A percentile compares a stretch with the other conserved stretches of the same genome.
Conservation (phyloP, 2,888 invertebrate species). For the Dichetophora obliterata region DNA sequence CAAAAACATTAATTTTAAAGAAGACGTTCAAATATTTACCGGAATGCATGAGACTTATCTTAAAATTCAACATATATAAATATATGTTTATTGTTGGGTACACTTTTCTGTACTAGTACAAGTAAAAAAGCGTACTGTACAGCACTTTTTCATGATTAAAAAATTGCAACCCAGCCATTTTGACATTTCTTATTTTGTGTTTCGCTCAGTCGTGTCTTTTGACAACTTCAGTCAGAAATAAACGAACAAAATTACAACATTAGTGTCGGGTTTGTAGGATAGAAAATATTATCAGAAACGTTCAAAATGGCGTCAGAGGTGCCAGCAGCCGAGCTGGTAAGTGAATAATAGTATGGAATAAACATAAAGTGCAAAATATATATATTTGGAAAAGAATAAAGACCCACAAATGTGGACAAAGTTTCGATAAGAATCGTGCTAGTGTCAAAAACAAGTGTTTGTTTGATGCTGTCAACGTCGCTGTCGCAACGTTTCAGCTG, state of each 20-base stretch:
- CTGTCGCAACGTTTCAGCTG: constrained; percentile 17
- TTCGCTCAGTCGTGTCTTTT: constrained; percentile 29
- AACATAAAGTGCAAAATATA: background rate
- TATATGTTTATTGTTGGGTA: too few relatives aligned
- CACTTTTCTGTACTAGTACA: background rate
- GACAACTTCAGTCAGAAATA: constrained; percentile 20
- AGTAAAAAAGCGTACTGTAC: background rate
- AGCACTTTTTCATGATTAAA: background rate
- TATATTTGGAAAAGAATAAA: background rate
- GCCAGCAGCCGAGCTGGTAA: constrained; percentile 58
- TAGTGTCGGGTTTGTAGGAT: background rate
- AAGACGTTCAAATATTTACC: too few relatives aligned
- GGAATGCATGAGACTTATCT: too few relatives aligned
- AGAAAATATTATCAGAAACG: constrained; percentile 44
- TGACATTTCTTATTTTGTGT: constrained; percentile 1
- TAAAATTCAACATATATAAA: too few relatives aligned
- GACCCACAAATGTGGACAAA: background rate
- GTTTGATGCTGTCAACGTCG: constrained; percentile 6
- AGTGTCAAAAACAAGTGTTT: constrained; percentile 20
- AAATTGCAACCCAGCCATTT: background rate
- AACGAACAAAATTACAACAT: background rate
- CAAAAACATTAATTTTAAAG: too few relatives aligned
- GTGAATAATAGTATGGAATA: constrained; percentile 46
- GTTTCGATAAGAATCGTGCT: background rate
- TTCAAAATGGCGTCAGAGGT: constrained; percentile 63